These are phyloP conservation scores for Teleogryllus oceanicus DNA, from an alignment of 2,888 invertebrate genomes.

Conservation along the genomic window DNA sequence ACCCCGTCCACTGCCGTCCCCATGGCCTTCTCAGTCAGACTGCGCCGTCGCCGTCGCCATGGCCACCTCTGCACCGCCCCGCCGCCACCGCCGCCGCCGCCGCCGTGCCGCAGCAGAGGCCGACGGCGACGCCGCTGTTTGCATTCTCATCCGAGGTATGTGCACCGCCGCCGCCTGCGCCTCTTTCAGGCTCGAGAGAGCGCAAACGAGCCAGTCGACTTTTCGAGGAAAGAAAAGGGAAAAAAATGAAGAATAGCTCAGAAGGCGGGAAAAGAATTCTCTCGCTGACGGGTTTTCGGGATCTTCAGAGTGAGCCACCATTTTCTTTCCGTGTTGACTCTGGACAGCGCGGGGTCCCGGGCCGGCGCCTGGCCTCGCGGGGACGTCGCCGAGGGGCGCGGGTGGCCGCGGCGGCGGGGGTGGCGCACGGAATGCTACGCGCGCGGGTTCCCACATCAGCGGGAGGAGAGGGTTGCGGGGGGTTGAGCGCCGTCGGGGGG, in stretches of 20 bases:
- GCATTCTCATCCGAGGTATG: conserved; percentile 18
- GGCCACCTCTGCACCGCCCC: neutral
- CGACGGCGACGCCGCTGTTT: conserved; percentile 9
- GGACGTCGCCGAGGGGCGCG: neutral
- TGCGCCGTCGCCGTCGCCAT: neutral
- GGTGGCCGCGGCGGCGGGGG: neutral
- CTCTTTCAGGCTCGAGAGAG: conserved; percentile 18
- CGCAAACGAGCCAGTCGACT: conserved; percentile 18
- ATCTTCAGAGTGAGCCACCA: conserved; percentile 7
- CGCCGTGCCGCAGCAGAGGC: neutral
- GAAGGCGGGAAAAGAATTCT: conserved; percentile 18
- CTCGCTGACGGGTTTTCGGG: conserved; percentile 18
- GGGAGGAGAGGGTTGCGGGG: neutral
- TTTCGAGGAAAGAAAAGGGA: neutral
- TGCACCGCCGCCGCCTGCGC: conserved; percentile 18
- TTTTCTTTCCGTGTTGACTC: conserved; percentile 9
- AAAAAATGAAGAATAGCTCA: conserved; percentile 4
- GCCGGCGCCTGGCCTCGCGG: neutral
- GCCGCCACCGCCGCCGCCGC: neutral
- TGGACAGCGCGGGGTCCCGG: neutral
- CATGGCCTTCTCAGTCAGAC: neutral
- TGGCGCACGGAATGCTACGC: neutral
- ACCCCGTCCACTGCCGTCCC: neutral
- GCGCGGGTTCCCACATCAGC: neutral
- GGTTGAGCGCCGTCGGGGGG: neutral